phyloP scores from a whole-genome alignment of 2,888 invertebrate species.

The Pachliopta kotzebuea region DNA sequence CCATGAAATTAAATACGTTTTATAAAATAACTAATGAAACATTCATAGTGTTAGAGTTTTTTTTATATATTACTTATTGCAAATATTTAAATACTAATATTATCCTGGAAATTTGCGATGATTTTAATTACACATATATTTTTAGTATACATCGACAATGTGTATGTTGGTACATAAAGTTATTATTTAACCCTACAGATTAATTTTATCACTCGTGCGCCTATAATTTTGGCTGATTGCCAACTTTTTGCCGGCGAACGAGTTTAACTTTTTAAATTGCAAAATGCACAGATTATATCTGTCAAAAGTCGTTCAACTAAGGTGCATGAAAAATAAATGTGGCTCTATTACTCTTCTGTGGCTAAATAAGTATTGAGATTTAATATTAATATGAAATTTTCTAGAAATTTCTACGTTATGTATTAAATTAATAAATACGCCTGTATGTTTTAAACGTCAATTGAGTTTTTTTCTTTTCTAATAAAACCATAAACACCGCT shows the following conservation, averaged over 20 bases:
- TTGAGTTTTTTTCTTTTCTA: no score
- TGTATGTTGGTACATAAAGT: not conserved
- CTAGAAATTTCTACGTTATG: no score
- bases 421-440: no score
- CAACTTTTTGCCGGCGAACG: conserved; percentile 9
- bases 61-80: not conserved
- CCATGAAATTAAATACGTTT: not conserved
- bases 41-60: not conserved
- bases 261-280: conserved; percentile 10
- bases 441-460: no score
- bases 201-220: not conserved
- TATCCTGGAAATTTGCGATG: not conserved
- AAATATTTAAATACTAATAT: no score
- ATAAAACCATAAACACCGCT: no score
- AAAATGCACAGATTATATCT: not conserved
- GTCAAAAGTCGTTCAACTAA: not conserved
- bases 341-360: not conserved
- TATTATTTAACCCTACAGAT: not conserved
- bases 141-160: no score
- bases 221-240: not conserved
- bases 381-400: not conserved
- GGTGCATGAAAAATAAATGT: not conserved
- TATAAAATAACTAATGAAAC: not conserved
- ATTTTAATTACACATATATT: not conserved
- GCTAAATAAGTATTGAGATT: not conserved